Evolutionary conservation across 1,140 invertebrate genomes (phyloP).

Genomic region (Eupristina koningsbergeri): DNA sequence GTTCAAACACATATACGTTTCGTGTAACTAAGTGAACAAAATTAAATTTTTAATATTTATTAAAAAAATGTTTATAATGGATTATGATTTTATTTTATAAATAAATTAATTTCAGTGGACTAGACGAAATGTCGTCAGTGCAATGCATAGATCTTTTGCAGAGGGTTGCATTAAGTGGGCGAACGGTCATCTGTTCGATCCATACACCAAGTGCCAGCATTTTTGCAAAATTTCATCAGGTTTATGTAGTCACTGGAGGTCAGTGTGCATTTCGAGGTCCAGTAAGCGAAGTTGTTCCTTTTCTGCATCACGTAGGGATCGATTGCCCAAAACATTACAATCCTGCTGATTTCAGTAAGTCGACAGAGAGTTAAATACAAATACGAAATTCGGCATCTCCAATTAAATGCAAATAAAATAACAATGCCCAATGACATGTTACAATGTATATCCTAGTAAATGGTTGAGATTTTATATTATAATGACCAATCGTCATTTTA

Average conservation of each 20-base stretch:
- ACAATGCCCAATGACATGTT: too few relatives aligned
- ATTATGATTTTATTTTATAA: not conserved
- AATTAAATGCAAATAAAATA: too few relatives aligned
- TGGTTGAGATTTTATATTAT: too few relatives aligned
- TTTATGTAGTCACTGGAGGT: conserved; percentile 83
- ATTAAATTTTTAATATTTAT: too few relatives aligned
- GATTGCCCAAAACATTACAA: conserved; percentile 85
- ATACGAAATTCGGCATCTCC: too few relatives aligned
- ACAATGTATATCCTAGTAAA: too few relatives aligned
- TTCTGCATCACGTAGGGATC: conserved; percentile 78
- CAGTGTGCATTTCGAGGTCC: conserved; percentile 84
- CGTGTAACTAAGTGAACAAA: too few relatives aligned
- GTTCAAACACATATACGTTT: too few relatives aligned
- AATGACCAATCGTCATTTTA: too few relatives aligned
- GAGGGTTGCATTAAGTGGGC: conserved; percentile 83
- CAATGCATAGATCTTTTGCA: conserved; percentile 85
- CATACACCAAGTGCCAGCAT: conserved; percentile 90
- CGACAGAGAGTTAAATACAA: too few relatives aligned
- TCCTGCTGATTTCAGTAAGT: conserved; percentile 87
- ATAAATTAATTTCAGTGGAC: conserved; percentile 74
- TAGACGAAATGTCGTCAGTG: conserved; percentile 84
- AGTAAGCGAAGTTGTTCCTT: conserved; percentile 80
- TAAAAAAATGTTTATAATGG: too few relatives aligned
- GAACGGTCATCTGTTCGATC: conserved; percentile 92
- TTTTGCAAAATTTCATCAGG: conserved; percentile 84